Conservation (phyloP, 1,140 invertebrate genomes). For the Drosophila novamexicana region DNA sequence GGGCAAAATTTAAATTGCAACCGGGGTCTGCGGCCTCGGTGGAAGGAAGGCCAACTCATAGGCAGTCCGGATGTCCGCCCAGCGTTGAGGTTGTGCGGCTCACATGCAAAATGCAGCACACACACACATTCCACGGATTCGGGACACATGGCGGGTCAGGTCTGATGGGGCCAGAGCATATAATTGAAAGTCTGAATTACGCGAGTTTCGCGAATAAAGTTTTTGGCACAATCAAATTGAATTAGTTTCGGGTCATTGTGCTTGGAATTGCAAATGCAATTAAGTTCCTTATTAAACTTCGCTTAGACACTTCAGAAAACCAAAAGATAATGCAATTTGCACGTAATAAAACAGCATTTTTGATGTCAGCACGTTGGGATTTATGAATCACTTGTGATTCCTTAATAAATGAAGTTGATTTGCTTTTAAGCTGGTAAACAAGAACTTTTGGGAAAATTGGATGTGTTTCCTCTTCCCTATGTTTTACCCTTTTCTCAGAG, state of each 20-base stretch:
- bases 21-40: background rate
- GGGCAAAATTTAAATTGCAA: constrained; percentile 61
- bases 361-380: background rate
- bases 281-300: constrained; percentile 34
- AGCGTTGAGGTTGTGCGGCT: constrained; percentile 36
- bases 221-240: constrained; percentile 50
- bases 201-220: constrained; percentile 32
- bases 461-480: too few species aligned
- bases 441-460: too few species aligned
- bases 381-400: background rate
- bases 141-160: background rate
- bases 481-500: too few species aligned
- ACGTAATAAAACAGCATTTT: background rate
- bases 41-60: constrained; percentile 13
- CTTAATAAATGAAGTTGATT: too few species aligned
- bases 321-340: background rate
- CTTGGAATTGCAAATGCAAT: constrained; percentile 74
- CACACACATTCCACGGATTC: constrained; percentile 30
- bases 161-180: constrained; percentile 15
- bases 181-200: constrained; percentile 64
- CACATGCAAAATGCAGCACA: constrained; percentile 70
- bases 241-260: constrained; percentile 53
- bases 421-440: too few species aligned
- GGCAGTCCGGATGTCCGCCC: constrained; percentile 59
- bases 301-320: background rate